Conservation (phyloP, 2,888 invertebrate species). For the Sarcophaga caerulescens region DNA sequence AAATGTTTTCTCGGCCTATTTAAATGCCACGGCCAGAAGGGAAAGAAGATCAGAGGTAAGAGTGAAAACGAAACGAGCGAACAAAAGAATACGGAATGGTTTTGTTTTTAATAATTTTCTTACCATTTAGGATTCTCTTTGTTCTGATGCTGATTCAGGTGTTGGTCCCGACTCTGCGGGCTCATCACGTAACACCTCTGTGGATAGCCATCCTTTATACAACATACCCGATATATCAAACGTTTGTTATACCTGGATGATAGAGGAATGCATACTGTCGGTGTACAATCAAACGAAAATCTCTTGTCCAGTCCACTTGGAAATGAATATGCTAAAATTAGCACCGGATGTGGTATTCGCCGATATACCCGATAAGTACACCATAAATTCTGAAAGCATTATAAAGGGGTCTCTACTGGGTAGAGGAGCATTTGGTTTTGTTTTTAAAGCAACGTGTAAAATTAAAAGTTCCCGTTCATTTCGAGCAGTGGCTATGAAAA, state of each 20-base stretch:
- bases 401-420: conserved; percentile 90
- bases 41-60: conserved; percentile 75
- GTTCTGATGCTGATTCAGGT: conserved; percentile 93
- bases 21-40: conserved; percentile 76
- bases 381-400: conserved; percentile 92
- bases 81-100: background rate
- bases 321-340: conserved; percentile 88
- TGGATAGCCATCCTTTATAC: conserved; percentile 87
- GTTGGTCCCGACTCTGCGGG: conserved; percentile 91
- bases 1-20: conserved; percentile 77
- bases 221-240: conserved; percentile 78
- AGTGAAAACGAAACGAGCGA: no score
- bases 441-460: conserved; percentile 90
- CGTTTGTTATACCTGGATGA: conserved; percentile 90
- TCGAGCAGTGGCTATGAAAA: conserved; percentile 94
- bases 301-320: conserved; percentile 91
- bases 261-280: conserved; percentile 96
- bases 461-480: conserved; percentile 83
- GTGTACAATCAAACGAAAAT: conserved; percentile 88
- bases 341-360: conserved; percentile 97
- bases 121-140: conserved; percentile 84
- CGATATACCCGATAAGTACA: conserved; percentile 91
- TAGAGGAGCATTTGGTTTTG: conserved; percentile 99
- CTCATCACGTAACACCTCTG: conserved; percentile 91
- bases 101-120: conserved; percentile 4